These are phyloP conservation scores for Colletes latitarsis DNA, from an alignment of 1,140 invertebrate species.

Conservation along the genomic window DNA sequence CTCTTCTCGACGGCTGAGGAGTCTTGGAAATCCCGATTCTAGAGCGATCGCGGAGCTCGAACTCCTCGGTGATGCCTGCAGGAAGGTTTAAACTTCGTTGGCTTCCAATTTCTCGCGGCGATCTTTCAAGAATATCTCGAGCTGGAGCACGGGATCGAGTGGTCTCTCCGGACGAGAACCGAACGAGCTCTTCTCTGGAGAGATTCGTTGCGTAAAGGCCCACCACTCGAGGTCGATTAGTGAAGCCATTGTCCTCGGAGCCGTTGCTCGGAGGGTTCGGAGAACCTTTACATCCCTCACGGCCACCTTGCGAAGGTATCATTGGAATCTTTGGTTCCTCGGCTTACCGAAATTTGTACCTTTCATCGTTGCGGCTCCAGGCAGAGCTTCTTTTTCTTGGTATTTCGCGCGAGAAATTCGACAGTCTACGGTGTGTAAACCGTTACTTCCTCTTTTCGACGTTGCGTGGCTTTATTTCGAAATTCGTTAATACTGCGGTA, in stretches of 20 bases:
- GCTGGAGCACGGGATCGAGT: constrained; percentile 63
- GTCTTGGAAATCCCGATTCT: constrained; percentile 63
- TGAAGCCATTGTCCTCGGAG: constrained; percentile 77
- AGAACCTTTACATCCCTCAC: constrained; percentile 75
- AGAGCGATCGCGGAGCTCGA: constrained; percentile 40
- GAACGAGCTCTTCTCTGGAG: constrained; percentile 68
- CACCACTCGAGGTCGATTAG: constrained; percentile 72
- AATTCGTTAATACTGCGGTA: not conserved
- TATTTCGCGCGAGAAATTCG: too few species aligned
- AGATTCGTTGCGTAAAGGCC: constrained; percentile 72
- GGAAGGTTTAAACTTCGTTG: constrained; percentile 69
- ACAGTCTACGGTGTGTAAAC: too few species aligned
- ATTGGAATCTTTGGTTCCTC: constrained; percentile 70
- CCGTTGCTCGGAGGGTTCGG: constrained; percentile 76
- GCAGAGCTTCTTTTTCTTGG: not conserved
- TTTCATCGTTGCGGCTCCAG: constrained; percentile 40
- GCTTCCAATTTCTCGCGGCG: constrained; percentile 59
- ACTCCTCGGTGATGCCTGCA: constrained; percentile 51
- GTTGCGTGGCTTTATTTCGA: too few species aligned
- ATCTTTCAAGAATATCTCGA: constrained; percentile 41
- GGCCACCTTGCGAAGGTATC: constrained; percentile 78
- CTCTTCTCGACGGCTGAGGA: constrained; percentile 67
- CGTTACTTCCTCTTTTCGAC: too few species aligned
- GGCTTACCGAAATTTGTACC: constrained; percentile 31
- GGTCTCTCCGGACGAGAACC: constrained; percentile 65